These are phyloP conservation scores for Lasiommata megera DNA, from an alignment of 2,888 invertebrate species.

Conservation along the genomic window DNA sequence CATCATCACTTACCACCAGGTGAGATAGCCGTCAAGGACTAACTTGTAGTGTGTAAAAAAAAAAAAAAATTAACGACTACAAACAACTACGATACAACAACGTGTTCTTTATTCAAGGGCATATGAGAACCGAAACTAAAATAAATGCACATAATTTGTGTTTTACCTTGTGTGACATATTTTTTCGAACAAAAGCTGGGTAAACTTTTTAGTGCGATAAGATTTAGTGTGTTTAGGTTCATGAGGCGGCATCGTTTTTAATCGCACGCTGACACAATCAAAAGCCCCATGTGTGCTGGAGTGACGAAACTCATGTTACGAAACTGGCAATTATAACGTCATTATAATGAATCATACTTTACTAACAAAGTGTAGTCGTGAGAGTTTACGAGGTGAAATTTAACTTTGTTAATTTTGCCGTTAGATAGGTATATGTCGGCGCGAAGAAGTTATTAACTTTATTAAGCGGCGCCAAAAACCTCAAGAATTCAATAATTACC, in stretches of 20 bases:
- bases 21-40: too few species aligned
- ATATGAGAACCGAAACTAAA: not conserved
- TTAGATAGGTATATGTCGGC: too few species aligned
- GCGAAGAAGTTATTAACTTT: too few species aligned
- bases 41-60: too few species aligned
- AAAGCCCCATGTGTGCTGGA: not conserved
- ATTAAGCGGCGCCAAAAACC: too few species aligned
- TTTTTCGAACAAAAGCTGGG: not conserved
- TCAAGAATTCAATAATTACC: too few species aligned
- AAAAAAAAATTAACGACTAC: not conserved
- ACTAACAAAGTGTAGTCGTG: too few species aligned
- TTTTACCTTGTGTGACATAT: not conserved
- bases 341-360: not conserved
- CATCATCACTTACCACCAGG: too few species aligned
- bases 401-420: too few species aligned
- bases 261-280: not conserved
- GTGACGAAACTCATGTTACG: not conserved
- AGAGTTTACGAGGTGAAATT: too few species aligned
- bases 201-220: not conserved
- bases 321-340: not conserved
- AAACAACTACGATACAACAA: not conserved
- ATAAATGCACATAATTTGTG: slow-evolving; percentile 2
- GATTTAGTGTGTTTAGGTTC: not conserved
- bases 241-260: not conserved
- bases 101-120: not conserved